phyloP scores from a whole-genome alignment of 1,140 invertebrate species.

The Melanaphis sacchari region DNA sequence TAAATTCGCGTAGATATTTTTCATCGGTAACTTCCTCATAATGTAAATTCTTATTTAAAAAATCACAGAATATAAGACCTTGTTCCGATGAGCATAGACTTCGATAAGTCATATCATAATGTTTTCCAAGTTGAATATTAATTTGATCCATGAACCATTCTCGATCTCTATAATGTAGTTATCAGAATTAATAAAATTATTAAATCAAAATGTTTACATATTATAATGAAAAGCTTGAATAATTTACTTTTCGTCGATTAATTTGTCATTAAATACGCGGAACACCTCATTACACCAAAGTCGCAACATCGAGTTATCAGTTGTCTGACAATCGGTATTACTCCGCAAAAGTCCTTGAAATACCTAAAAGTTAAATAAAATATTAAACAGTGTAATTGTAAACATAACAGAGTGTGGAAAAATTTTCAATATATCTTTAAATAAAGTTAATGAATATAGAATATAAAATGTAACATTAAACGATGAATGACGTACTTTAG shows the following conservation, averaged over 20 bases:
- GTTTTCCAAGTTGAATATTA: neutral
- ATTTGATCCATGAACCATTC: constrained; percentile 45
- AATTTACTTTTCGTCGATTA: constrained; percentile 76
- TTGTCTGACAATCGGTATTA: constrained; percentile 67
- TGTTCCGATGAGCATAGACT: constrained; percentile 54
- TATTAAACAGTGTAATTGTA: neutral
- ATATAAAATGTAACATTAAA: neutral
- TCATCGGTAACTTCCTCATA: constrained; percentile 68
- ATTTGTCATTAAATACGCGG: constrained; percentile 81
- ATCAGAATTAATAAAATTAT: neutral
- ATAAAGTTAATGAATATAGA: neutral
- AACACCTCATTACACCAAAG: constrained; percentile 86
- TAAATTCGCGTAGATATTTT: constrained; percentile 65
- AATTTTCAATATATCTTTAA: no score
- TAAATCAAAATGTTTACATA: neutral
- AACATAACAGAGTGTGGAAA: neutral
- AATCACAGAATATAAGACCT: constrained; percentile 43
- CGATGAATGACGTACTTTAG: constrained; percentile 67
- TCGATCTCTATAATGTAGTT: neutral
- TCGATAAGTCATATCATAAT: constrained; percentile 1
- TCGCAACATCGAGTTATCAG: constrained; percentile 70
- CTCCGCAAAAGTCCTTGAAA: constrained; percentile 79
- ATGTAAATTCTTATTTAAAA: constrained; percentile 59
- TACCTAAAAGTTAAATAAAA: constrained; percentile 64
- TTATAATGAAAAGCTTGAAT: neutral